Evolutionary conservation across 2,888 invertebrate species (phyloP), one percentile per base, ranked within the genome.

Genomic region (Hemicrepidius hirtus): DNA sequence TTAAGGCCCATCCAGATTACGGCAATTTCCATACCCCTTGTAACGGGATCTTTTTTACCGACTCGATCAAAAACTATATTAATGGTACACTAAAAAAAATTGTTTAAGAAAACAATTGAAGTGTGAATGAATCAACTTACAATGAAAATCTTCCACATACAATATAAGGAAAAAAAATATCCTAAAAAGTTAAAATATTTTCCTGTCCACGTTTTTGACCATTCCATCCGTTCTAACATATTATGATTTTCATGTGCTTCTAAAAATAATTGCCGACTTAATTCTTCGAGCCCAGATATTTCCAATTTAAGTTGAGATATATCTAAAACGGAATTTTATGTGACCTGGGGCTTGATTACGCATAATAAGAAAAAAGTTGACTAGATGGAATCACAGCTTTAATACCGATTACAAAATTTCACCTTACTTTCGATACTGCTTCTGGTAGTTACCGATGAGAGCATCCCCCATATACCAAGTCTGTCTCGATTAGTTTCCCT

Each of bases 31-130:
- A 99, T 92, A 0, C 97, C 97, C 76, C 96, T 89, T 0, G 99
- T 99, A 1, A 99, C 98, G 0, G 99, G 98, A 87, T 99, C 99
- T 82, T 98, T 97, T 84, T 97, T 97, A 0, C 99, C 99, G 0
- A 99, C 99, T 64, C 99, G 92, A 87, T 99, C 98, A 87, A 99
- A 98, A 18, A 99, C 96, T 82, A 99, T 99, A 87, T 99, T 99
- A 75, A 99, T 95, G 66, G 97, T 97, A 57, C 97, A 97, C 97
- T 98, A 87, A 68, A 89, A 90, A 64, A 70, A 77, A 75, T 76
- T 78, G 46, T 64, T 68, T 24, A 71, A 32, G 46, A 12, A 46
- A 4, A 6, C 18, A 35, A n/a, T n/a, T n/a, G 10, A 55, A 28
- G 12, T 12, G 1, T 24, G 24, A 5, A 24, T 40, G 65, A 57